These are phyloP conservation scores for Takifugu bimaculatus DNA, from an alignment of 2,113 vertebrate genomes.

Conservation along the genomic window DNA sequence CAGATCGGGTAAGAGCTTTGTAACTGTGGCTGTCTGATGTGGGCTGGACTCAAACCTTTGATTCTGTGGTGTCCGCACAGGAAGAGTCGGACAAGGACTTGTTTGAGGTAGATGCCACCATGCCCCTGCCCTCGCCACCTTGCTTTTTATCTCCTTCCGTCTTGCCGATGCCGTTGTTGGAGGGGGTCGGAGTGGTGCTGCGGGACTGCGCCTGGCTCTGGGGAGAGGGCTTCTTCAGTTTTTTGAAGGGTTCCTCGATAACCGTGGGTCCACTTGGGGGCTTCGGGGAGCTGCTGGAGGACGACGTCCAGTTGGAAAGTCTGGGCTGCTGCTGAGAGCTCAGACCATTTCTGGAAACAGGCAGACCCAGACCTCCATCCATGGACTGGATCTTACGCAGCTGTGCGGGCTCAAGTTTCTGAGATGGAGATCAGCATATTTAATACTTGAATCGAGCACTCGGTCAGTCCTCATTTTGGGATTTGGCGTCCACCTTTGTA, in stretches of 20 bases:
- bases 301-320: slow-evolving; percentile 61
- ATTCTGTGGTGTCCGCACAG: slow-evolving; percentile 66
- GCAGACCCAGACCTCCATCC: slow-evolving; percentile 82
- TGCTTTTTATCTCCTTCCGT: slow-evolving; percentile 58
- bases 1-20: no score
- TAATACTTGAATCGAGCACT: no score
- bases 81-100: slow-evolving; percentile 70
- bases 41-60: slow-evolving; percentile 54
- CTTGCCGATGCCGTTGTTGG: slow-evolving; percentile 40
- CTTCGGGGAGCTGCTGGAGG: slow-evolving; percentile 55
- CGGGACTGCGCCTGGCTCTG: slow-evolving; percentile 61
- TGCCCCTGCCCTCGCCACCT: slow-evolving; percentile 64
- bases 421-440: not conserved
- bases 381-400: slow-evolving; percentile 71
- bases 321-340: slow-evolving; percentile 62
- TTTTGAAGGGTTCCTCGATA: slow-evolving; percentile 72
- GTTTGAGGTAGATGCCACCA: slow-evolving; percentile 76
- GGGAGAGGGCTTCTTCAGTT: slow-evolving; percentile 75
- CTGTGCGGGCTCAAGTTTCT: slow-evolving; percentile 75
- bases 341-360: slow-evolving; percentile 57
- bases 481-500: slow-evolving; percentile 70
- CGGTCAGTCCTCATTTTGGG: no score
- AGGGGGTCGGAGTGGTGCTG: slow-evolving; percentile 55
- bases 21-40: not conserved
- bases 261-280: slow-evolving; percentile 43